Base-by-base conservation (phyloP, 2,113 vertebrate species). In the Hippolais icterina region DNA sequence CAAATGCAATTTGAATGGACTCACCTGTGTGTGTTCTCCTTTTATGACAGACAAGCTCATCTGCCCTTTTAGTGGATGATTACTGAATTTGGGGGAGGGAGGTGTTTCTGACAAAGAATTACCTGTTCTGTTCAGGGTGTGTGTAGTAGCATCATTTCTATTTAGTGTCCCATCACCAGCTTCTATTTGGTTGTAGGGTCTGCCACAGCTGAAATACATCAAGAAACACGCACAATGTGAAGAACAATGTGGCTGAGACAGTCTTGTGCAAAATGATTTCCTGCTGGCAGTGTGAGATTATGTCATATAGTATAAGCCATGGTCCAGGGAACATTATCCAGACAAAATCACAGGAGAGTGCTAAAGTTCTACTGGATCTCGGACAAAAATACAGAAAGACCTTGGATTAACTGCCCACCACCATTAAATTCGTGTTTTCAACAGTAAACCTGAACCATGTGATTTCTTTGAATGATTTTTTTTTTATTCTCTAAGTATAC, bases 191-290 rank as follows among this genome's bases (percentile, higher is more conserved):
- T 98, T 98, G 96, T 99, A 99, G 3, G 98, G 98, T 94, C 99
- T 97, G 95, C 99, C 99, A 95, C 99, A 99, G 97, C 99, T 99
- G 94, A 57, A 96, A 97, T n/a, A 97, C 23, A 94, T n/a, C 56
- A 92, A 94, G 28, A 75, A 91, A 93, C 28, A 68, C 5, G 8
- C 25, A 88, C 29, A 59, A 11, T 11, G 33, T 88, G 86, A 89
- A 87, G 82, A 94, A 74, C 22, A 7, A 29, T 3, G 2, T 8
- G 5, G 19, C 25, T 53, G 6, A 49, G 42, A 82, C 22, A 91
- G 44, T 22, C 41, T 56, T 44, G n/a, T 20, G 22, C 8, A 31
- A 72, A 94, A 70, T 16, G 1, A 72, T 57, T 89, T 76, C 83
- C 66, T 70, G 24, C n/a, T 87, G 79, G 63, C 23, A 66, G 23